Percentiles rank a stretch among this genome's conserved stretches.
Conservation (phyloP, 2,888 invertebrate species). For the Pseudococcus longispinus region DNA sequence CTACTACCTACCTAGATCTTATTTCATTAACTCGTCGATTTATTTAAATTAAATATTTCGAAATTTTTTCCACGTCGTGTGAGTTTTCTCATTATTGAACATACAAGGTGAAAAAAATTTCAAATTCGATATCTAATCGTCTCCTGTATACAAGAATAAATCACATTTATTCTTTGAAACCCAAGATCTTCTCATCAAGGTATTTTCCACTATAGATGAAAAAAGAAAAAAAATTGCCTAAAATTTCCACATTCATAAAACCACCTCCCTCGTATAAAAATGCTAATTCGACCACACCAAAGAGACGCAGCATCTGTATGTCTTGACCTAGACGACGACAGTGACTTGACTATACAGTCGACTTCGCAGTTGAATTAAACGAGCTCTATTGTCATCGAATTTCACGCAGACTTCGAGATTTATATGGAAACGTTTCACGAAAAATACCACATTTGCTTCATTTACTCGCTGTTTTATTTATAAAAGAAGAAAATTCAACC, state of each 20-base stretch:
- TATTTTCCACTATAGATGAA: neutral
- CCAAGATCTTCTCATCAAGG: no score
- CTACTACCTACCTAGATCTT: neutral
- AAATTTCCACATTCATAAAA: neutral
- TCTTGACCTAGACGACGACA: neutral
- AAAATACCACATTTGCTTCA: slow-evolving; percentile 32
- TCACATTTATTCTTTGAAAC: neutral
- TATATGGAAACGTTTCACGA: neutral
- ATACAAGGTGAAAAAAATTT: neutral
- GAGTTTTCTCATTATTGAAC: neutral
- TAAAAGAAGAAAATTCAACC: slow-evolving; percentile 10
- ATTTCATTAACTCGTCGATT: neutral
- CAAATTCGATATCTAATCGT: neutral
- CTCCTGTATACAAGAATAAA: neutral
- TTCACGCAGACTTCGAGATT: neutral
- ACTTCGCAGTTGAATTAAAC: slow-evolving; percentile 20
- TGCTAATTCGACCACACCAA: neutral
- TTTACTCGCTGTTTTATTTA: slow-evolving; percentile 19
- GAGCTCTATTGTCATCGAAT: slow-evolving; percentile 37
- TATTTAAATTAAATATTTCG: neutral
- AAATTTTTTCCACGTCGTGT: neutral
- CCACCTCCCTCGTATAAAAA: neutral
- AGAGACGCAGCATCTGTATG: neutral
- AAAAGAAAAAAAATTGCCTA: neutral
- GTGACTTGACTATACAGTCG: no score